Base-by-base conservation (phyloP, 2,113 vertebrate genomes). In the Pleuronectes platessa region DNA sequence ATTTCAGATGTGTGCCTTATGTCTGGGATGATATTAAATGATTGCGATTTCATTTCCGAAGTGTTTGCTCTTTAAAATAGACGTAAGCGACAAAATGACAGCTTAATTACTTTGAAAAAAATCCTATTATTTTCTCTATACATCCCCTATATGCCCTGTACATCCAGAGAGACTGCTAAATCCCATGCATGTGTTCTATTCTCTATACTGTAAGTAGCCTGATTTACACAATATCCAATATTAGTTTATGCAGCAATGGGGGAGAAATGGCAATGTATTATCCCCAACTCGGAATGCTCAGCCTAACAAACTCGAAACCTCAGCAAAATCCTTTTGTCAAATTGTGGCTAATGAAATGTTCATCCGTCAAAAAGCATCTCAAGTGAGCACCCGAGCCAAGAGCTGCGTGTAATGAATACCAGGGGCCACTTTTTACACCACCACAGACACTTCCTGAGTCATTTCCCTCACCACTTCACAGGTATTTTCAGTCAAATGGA, bases 291-390 rank as follows among this genome's bases (percentile, higher is more conserved):
- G n/a, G 31, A 79, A 42, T 40, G 26, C 42, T 80, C 40, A 71
- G 77, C 59, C 27, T 58, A 45, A 75, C 54, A 76, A 24, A 21
- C 45, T 7, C 42, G 53, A 76, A 82, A 79, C 56, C 40, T 74
- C 24, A 53, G 65, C 27, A 35, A 85, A 71, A 81, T 67, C 45
- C 26, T 63, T 76, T 69, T 75, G 74, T 66, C 75, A 71, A 82
- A 86, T 81, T 20, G 0, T 23, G 73, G 65, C 83, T 84, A 81
- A 87, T 86, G 73, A 90, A 83, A 83, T 69, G 61, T 84, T 87
- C 68, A 81, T 69, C 64, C 82, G 70, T 73, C 73, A 87, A 78
- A 74, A 78, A 82, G 76, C 61, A 64, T 76, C 63, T 78, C 4
- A 2, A 68, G 62, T 40, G 47, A 78, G 21, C 59, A 26, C 61